phyloP scores from a whole-genome alignment of 2,797 vertebrate genomes.

The Meriones psammophilus region DNA sequence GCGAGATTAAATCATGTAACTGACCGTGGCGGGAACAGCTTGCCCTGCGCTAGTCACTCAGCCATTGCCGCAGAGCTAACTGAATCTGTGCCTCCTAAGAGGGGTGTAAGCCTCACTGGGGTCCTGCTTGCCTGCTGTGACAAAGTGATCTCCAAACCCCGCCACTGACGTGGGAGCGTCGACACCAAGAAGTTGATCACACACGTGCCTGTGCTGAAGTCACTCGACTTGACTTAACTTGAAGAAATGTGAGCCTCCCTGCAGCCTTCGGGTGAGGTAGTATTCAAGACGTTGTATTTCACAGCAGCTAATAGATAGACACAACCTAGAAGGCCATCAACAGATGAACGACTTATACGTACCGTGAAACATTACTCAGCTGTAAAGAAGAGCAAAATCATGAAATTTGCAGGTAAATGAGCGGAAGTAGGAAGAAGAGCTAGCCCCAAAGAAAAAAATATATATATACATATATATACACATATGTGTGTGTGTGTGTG shows the following conservation, averaged over 20 bases:
- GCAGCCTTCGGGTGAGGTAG: not conserved
- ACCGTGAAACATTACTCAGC: not conserved
- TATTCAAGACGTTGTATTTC: constrained; percentile 39
- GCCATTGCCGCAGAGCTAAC: not conserved
- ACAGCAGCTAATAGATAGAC: not conserved
- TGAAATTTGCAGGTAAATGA: not conserved
- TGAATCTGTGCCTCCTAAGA: constrained; percentile 18
- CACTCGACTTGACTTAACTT: constrained; percentile 43
- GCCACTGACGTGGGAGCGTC: not conserved
- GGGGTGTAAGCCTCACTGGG: not conserved
- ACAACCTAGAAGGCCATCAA: not conserved
- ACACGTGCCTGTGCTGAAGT: not conserved
- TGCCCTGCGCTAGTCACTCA: not conserved
- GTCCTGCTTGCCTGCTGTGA: not conserved
- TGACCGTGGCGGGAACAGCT: not conserved
- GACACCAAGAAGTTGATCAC: not conserved
- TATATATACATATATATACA: too few species aligned
- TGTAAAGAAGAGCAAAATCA: not conserved
- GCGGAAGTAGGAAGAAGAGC: not conserved
- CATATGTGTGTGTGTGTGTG: too few species aligned
- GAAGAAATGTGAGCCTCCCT: constrained; percentile 45
- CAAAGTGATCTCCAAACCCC: not conserved
- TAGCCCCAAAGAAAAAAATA: not conserved
- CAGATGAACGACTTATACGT: not conserved
- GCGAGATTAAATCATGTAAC: constrained; percentile 44